Conservation (phyloP, 2,888 invertebrate species). For the Perizoma flavofasciatum region DNA sequence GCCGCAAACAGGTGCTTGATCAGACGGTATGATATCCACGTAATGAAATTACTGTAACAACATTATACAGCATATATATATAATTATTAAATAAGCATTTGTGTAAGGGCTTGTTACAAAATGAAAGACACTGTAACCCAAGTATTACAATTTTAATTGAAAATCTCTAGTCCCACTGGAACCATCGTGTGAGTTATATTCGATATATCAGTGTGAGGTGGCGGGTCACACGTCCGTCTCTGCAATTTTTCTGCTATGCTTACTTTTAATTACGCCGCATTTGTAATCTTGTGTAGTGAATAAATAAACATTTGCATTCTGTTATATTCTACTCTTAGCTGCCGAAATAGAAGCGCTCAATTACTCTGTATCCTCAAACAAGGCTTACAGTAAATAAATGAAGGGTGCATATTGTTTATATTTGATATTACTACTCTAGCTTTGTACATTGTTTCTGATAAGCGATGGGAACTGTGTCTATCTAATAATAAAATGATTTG, state of each 20-base stretch:
- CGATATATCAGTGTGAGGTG: slow-evolving; percentile 56
- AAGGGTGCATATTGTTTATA: slow-evolving; percentile 85
- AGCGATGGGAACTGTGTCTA: slow-evolving; percentile 89
- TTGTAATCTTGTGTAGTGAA: slow-evolving; percentile 79
- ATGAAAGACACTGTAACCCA: slow-evolving; percentile 86
- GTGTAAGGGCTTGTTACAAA: slow-evolving; percentile 86
- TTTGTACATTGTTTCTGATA: slow-evolving; percentile 89
- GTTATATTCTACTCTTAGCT: slow-evolving; percentile 76
- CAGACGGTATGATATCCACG: slow-evolving; percentile 79
- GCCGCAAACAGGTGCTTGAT: slow-evolving; percentile 72
- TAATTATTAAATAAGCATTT: slow-evolving; percentile 82
- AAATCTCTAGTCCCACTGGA: slow-evolving; percentile 88
- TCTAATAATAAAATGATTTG: slow-evolving; percentile 88
- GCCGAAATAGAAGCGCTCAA: slow-evolving; percentile 83
- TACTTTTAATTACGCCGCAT: slow-evolving; percentile 76
- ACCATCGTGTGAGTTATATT: slow-evolving; percentile 78
- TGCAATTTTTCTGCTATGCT: slow-evolving; percentile 72
- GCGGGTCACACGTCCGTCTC: slow-evolving; percentile 46
- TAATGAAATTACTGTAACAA: slow-evolving; percentile 84
- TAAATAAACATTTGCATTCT: slow-evolving; percentile 80
- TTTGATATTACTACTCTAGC: slow-evolving; percentile 86
- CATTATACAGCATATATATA: slow-evolving; percentile 78
- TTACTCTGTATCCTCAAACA: slow-evolving; percentile 80
- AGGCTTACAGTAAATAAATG: slow-evolving; percentile 84
- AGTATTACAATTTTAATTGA: slow-evolving; percentile 84